These are phyloP conservation scores for Baryphthengus martii DNA, from an alignment of 2,113 vertebrate species.

Conservation along the genomic window DNA sequence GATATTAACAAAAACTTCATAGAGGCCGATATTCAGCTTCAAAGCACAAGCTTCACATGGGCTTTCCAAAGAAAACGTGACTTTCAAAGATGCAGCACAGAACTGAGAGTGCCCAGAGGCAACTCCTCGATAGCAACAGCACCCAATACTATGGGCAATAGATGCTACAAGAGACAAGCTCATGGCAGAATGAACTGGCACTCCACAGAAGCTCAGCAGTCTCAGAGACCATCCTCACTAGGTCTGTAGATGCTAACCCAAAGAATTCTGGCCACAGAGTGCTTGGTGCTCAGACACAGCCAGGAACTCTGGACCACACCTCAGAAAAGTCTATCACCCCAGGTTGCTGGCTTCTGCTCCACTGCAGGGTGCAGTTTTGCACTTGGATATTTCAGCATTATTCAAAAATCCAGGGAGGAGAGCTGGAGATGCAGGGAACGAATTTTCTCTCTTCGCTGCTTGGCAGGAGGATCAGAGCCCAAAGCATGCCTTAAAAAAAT, in stretches of 20 bases:
- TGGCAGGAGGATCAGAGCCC: neutral
- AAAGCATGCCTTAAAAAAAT: constrained; percentile 14
- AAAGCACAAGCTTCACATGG: neutral
- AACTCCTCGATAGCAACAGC: neutral
- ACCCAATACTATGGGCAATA: neutral
- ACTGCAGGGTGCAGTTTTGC: neutral
- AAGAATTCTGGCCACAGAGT: neutral
- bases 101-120: neutral
- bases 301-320: neutral
- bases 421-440: neutral
- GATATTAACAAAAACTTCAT: neutral
- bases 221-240: neutral
- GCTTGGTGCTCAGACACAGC: neutral
- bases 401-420: neutral
- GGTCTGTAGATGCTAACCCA: neutral
- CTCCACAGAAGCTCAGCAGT: neutral
- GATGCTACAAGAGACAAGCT: neutral
- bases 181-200: neutral
- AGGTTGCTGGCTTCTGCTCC: neutral
- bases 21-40: neutral
- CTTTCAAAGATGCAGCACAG: neutral
- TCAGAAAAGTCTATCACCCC: neutral
- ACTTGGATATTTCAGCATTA: neutral
- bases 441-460: neutral
- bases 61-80: neutral